These are phyloP conservation scores for Lycocerus yunnanus DNA, from an alignment of 2,888 invertebrate species.

Conservation along the genomic window DNA sequence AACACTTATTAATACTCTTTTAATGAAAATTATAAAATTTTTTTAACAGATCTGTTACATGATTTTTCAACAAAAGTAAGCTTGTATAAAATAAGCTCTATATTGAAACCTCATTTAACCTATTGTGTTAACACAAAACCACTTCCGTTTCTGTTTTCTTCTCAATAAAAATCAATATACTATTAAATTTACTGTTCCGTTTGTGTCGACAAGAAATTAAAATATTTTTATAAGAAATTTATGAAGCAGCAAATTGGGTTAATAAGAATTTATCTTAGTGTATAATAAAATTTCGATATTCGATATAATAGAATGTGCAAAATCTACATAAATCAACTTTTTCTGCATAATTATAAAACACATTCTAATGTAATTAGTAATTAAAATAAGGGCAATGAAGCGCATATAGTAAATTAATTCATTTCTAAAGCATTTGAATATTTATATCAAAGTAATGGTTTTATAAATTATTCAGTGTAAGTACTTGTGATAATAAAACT, in stretches of 20 bases:
- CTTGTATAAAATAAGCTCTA: conserved; percentile 1
- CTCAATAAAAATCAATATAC: conserved; percentile 3
- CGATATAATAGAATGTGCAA: neutral
- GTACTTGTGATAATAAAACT: neutral
- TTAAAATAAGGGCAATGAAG: neutral
- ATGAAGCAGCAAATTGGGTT: neutral
- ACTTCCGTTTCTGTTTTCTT: conserved; percentile 4
- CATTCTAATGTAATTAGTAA: neutral
- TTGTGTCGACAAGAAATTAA: conserved; percentile 1
- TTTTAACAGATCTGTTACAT: conserved; percentile 1
- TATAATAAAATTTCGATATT: neutral
- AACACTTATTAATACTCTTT: neutral
- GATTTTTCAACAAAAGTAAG: conserved; percentile 3
- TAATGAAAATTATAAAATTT: neutral
- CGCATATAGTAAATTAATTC: neutral
- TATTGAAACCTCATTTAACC: conserved; percentile 4
- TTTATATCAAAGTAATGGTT: neutral
- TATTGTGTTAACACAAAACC: conserved; percentile 5
- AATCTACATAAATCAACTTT: neutral
- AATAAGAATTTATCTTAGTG: neutral
- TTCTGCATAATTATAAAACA: neutral
- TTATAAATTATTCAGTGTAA: neutral
- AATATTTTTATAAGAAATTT: conserved; percentile 2
- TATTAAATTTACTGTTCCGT: conserved; percentile 4
- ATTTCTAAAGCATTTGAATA: neutral